These are phyloP conservation scores for Endomychus coccineus DNA, from an alignment of 2,888 invertebrate genomes.

Conservation along the genomic window DNA sequence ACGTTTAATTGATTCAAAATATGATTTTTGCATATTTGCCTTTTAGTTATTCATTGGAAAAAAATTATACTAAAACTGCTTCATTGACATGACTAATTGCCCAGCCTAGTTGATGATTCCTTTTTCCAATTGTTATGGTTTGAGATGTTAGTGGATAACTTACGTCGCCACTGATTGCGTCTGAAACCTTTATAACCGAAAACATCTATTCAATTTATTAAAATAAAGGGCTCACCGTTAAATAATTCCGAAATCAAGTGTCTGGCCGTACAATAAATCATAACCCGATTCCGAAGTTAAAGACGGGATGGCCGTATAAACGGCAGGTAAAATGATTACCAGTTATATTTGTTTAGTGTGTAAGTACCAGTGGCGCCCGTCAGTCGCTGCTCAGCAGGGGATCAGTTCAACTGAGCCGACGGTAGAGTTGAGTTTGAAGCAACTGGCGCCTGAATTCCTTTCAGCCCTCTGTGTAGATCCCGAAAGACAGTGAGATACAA, in stretches of 20 bases:
- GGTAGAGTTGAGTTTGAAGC: slow-evolving; percentile 17
- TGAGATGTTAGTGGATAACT: too few relatives aligned
- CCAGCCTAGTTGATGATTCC: too few relatives aligned
- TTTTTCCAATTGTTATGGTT: too few relatives aligned
- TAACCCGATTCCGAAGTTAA: slow-evolving; percentile 14
- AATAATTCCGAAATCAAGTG: slow-evolving; percentile 10
- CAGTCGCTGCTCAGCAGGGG: slow-evolving; percentile 34
- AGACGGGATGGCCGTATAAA: slow-evolving; percentile 31
- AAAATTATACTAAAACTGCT: too few relatives aligned
- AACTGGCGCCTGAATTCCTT: slow-evolving; percentile 25
- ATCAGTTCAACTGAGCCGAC: slow-evolving; percentile 17
- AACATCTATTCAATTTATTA: neutral
- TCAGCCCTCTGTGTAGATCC: neutral
- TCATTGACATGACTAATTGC: too few relatives aligned
- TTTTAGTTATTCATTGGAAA: too few relatives aligned
- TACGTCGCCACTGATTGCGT: too few relatives aligned
- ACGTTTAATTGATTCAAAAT: too few relatives aligned
- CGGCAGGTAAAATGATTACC: slow-evolving; percentile 33
- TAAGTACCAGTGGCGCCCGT: slow-evolving; percentile 38
- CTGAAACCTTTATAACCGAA: too few relatives aligned
- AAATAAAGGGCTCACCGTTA: too few relatives aligned
- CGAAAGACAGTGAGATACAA: slow-evolving; percentile 1
- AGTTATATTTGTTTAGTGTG: slow-evolving; percentile 35
- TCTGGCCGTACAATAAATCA: slow-evolving; percentile 25
- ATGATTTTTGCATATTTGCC: too few relatives aligned